Evolutionary conservation across 1,140 invertebrate species (phyloP), one percentile per base, ranked within the genome.

Genomic region (Pseudachorutes palmiensis): DNA sequence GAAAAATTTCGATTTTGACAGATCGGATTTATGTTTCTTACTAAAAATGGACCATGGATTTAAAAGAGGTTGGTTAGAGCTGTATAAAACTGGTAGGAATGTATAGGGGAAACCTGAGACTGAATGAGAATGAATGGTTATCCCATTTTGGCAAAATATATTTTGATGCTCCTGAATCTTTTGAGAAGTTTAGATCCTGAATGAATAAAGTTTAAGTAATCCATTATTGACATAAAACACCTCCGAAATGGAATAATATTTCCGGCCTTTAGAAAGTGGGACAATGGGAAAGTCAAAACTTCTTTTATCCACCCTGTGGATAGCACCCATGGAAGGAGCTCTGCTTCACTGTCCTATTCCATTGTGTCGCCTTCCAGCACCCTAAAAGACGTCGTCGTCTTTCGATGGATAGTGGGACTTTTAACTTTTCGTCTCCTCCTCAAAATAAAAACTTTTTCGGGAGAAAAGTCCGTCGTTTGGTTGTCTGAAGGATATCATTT

Each of bases 201-300:
- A 19, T 19, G 36, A 9, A 19, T 45, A 55, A 55, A 26, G 9
- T 55, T 26, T 41, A 19, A 41, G 12, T 16, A 55, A 14, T 5
- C 51, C 9, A 14, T 55, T 55, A 55, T 55, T 55, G 51, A 55
- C 51, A 55, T 55, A 55, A 55, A 55, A 55, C 51, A 55, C 51
- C 51, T 55, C 51, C 12, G 51, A 12, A 12, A 9, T 5, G 24
- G 12, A 16, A 12, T 55, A 55, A 55, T 55, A 55, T 55, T 55
- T 55, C 51, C 51, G 51, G 51, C 24, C 51, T 55, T 55, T 55
- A 55, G 14, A 55, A 55, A 55, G 51, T 22, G 51, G 51, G 51
- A 55, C 51, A 55, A 55, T 55, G 51, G 24, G 51, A 55, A 55
- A 55, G 51, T 55, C 51, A 55, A 55, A 55, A 55, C 51, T 55